Evolutionary conservation across 2,797 vertebrate genomes (phyloP).

Genomic region (Okamejei kenojei): DNA sequence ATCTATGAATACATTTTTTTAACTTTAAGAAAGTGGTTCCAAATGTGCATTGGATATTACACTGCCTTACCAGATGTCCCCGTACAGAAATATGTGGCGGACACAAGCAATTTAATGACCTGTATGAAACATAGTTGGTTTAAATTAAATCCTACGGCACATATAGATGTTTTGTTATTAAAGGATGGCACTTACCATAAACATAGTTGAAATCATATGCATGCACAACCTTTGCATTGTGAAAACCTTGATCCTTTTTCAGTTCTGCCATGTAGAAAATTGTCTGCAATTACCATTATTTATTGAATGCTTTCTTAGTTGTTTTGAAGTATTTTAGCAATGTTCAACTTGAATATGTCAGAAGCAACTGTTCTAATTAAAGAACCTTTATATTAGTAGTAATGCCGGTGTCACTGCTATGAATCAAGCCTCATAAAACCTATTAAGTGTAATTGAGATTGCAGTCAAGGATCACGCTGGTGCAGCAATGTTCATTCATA

Average conservation of each 20-base stretch:
- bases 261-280: constrained; percentile 15
- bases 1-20: too few species aligned
- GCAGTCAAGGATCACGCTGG: background rate
- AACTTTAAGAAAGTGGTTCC: too few species aligned
- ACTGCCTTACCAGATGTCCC: too few species aligned
- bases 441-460: background rate
- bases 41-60: too few species aligned
- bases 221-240: background rate
- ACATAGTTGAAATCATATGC: background rate
- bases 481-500: background rate
- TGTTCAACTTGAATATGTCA: constrained; percentile 4
- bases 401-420: background rate
- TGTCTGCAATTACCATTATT: constrained; percentile 2
- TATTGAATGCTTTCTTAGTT: background rate
- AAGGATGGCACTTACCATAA: background rate
- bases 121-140: too few species aligned
- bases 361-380: constrained; percentile 21
- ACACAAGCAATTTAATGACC: too few species aligned
- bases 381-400: constrained; percentile 3
- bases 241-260: background rate
- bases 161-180: background rate
- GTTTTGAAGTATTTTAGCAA: background rate
- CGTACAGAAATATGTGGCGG: too few species aligned
- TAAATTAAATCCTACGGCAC: too few species aligned
- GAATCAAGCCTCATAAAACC: background rate